These are phyloP conservation scores for Zeus faber DNA, from an alignment of 2,113 vertebrate species.

Conservation along the genomic window DNA sequence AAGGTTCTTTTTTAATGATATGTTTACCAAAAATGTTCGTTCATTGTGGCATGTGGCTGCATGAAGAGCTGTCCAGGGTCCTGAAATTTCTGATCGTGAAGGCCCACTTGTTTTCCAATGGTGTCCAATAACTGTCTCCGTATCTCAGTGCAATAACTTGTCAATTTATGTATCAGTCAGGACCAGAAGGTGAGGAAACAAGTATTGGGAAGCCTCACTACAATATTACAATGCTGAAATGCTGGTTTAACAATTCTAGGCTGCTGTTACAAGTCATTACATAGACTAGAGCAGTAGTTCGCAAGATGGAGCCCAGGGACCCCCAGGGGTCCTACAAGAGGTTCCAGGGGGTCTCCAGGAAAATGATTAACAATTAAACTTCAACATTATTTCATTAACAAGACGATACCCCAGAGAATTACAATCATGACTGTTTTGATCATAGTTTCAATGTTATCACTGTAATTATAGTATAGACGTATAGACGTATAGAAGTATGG, in stretches of 20 bases:
- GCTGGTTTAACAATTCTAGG: background rate
- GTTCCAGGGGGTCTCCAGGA: no score
- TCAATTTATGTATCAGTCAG: conserved; percentile 36
- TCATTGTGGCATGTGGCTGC: conserved; percentile 16
- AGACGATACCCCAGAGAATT: no score
- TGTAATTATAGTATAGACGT: no score
- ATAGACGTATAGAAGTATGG: no score
- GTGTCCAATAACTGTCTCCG: conserved; percentile 45
- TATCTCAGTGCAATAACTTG: conserved; percentile 67
- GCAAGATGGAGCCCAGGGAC: no score
- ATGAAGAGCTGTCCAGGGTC: conserved; percentile 51
- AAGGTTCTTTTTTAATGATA: no score
- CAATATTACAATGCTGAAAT: conserved; percentile 17
- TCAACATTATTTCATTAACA: no score
- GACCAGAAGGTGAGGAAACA: conserved; percentile 22
- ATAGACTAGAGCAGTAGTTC: no score
- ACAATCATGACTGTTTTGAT: no score
- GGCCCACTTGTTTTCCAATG: conserved; percentile 13
- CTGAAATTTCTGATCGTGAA: conserved; percentile 24
- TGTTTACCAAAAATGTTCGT: background rate
- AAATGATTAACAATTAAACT: no score
- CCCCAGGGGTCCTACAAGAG: no score
- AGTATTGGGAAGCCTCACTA: conserved; percentile 17
- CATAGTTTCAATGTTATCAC: no score
- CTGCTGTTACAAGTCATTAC: background rate